These are phyloP conservation scores for Procambarus clarkii DNA, from an alignment of 1,140 invertebrate genomes.

Conservation along the genomic window DNA sequence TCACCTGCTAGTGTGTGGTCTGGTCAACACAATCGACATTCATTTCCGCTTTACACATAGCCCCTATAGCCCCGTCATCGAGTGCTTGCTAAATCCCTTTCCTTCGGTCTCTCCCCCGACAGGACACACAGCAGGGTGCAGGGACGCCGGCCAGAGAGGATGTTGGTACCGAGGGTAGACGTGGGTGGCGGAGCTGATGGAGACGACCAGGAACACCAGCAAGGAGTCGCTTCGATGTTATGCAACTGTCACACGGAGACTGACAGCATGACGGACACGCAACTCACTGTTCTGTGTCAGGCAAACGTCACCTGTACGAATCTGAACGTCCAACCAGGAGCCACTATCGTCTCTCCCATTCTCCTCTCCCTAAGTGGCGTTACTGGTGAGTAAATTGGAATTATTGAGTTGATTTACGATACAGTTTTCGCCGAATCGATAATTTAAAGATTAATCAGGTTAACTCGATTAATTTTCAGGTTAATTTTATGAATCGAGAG, in stretches of 20 bases:
- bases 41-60: too few relatives aligned
- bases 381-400: constrained; percentile 37
- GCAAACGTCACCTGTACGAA: constrained; percentile 54
- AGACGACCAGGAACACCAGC: not conserved
- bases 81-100: not conserved
- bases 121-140: not conserved
- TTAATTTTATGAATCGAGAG: too few relatives aligned
- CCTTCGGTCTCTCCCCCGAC: not conserved
- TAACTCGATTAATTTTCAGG: too few relatives aligned
- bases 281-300: constrained; percentile 59
- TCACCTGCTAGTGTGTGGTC: too few relatives aligned
- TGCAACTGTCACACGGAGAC: not conserved
- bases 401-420: not conserved
- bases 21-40: too few relatives aligned
- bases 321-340: constrained; percentile 48
- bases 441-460: too few relatives aligned
- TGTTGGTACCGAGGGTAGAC: not conserved
- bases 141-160: too few relatives aligned
- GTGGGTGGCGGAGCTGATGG: not conserved
- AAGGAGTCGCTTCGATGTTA: not conserved
- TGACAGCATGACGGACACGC: constrained; percentile 58
- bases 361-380: constrained; percentile 67
- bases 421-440: too few relatives aligned
- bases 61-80: not conserved
- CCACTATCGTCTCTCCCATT: constrained; percentile 66